Conservation (phyloP, 2,797 vertebrate genomes). For the Urophycis tenuis region DNA sequence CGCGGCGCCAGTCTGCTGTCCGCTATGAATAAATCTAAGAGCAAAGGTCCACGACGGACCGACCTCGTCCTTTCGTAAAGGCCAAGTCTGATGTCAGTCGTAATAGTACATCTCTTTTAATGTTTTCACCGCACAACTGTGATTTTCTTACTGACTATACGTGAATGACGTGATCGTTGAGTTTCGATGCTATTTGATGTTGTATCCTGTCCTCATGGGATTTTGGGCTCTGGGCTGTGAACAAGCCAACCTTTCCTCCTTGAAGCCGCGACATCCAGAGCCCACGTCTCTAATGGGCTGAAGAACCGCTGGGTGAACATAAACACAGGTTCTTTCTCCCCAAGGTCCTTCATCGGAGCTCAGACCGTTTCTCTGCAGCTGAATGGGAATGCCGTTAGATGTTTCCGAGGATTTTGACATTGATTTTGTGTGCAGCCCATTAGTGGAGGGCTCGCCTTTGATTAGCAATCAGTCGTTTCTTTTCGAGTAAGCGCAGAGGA, state of each 20-base stretch:
- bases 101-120: neutral
- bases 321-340: neutral
- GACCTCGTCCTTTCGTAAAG: too few species aligned
- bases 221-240: neutral
- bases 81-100: neutral
- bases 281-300: neutral
- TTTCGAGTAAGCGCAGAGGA: neutral
- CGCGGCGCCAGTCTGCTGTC: too few species aligned
- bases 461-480: neutral
- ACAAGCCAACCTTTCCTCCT: neutral
- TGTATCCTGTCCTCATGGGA: too few species aligned
- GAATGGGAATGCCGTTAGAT: conserved; percentile 48
- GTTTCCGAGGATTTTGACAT: conserved; percentile 57
- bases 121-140: too few species aligned
- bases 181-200: too few species aligned
- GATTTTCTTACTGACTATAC: too few species aligned
- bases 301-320: neutral
- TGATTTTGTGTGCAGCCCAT: conserved; percentile 42
- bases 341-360: neutral
- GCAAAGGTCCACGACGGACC: too few species aligned
- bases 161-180: too few species aligned
- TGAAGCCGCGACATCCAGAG: neutral
- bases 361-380: neutral
- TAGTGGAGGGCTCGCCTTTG: neutral
- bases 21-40: too few species aligned